These are phyloP conservation scores for Danaus chrysippus DNA, from an alignment of 2,888 invertebrate species.

Conservation along the genomic window DNA sequence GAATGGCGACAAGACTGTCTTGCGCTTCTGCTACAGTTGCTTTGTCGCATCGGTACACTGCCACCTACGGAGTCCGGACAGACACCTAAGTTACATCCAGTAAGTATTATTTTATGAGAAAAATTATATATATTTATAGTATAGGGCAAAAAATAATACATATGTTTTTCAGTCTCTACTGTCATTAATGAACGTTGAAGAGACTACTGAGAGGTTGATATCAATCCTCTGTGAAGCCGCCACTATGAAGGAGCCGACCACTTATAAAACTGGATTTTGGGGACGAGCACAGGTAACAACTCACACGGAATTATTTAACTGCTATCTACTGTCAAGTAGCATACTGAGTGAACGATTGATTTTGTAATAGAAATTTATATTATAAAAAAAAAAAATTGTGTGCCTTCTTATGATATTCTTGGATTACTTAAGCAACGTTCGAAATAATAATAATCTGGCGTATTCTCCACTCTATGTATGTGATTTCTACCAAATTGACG, in stretches of 20 bases:
- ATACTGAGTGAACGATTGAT: too few species aligned
- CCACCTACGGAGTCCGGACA: slow-evolving; percentile 68
- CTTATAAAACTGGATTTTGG: slow-evolving; percentile 95
- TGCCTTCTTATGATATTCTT: too few species aligned
- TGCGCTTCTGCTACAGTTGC: slow-evolving; percentile 89
- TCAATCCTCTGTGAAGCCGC: slow-evolving; percentile 93
- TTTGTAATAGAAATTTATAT: too few species aligned
- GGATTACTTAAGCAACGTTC: too few species aligned
- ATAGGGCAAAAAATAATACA: background rate
- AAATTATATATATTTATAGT: background rate
- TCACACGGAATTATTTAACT: background rate
- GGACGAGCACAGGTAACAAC: slow-evolving; percentile 88
- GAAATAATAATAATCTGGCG: too few species aligned
- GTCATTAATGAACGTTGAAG: slow-evolving; percentile 91
- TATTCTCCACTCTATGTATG: too few species aligned
- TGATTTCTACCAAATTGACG: too few species aligned
- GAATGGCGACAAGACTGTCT: slow-evolving; percentile 98
- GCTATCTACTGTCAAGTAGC: background rate
- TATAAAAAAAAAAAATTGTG: too few species aligned
- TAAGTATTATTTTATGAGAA: slow-evolving; percentile 40
- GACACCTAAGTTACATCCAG: slow-evolving; percentile 81
- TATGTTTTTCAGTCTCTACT: slow-evolving; percentile 79
- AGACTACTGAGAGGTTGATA: slow-evolving; percentile 89
- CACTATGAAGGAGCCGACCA: slow-evolving; percentile 87
- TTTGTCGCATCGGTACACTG: slow-evolving; percentile 91